Percentiles rank a stretch among this genome's conserved stretches.
Conservation (phyloP, 2,797 vertebrate genomes). For the Erethizon dorsatum region DNA sequence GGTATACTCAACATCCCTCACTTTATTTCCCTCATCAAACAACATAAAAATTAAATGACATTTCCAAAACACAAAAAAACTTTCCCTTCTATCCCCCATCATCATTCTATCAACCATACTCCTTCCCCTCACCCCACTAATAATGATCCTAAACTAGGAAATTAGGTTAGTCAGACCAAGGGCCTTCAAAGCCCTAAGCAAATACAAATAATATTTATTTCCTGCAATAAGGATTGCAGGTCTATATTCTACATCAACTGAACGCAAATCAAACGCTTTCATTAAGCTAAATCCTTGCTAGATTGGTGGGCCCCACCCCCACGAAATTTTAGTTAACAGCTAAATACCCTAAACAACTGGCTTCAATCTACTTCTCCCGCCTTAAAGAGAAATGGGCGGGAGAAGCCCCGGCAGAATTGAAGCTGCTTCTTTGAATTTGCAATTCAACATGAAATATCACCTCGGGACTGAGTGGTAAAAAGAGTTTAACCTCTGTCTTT, state of each 20-base stretch:
- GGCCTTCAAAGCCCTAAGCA: neutral
- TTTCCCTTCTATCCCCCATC: accelerated
- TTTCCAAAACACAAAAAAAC: neutral
- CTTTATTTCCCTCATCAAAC: neutral
- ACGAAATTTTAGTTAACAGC: constrained; percentile 10
- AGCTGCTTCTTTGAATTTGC: neutral
- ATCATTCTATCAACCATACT: neutral
- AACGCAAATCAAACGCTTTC: neutral
- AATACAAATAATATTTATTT: neutral
- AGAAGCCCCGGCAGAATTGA: no score
- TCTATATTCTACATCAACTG: neutral
- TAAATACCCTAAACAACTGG: neutral
- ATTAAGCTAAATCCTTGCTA: neutral
- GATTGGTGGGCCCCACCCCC: neutral
- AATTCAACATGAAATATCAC: neutral
- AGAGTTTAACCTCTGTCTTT: neutral
- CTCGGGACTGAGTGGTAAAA: no score
- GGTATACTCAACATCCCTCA: accelerated
- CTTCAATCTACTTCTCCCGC: constrained; percentile 1
- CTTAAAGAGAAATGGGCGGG: neutral
- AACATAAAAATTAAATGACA: neutral
- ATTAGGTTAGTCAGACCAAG: neutral
- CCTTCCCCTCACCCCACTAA: accelerated
- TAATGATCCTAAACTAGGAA: neutral
- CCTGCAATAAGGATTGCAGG: neutral